These are phyloP conservation scores for Girardinichthys multiradiatus DNA, from an alignment of 2,113 vertebrate species.

Conservation along the genomic window DNA sequence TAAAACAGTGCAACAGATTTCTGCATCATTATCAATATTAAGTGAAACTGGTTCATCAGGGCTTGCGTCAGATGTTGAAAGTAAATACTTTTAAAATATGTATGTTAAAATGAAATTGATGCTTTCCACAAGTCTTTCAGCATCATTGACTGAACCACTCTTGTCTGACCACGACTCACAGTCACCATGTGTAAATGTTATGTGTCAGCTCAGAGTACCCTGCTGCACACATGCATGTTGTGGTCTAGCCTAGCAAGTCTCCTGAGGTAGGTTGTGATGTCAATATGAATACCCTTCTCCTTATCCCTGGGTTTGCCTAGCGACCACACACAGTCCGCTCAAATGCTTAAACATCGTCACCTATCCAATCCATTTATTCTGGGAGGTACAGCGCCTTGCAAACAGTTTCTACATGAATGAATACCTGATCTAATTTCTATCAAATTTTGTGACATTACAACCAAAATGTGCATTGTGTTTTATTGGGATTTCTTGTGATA, in stretches of 20 bases:
- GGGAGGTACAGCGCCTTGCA: neutral
- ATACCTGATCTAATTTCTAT: neutral
- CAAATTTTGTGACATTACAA: too few species aligned
- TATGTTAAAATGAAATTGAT: neutral
- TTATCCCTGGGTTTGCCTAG: neutral
- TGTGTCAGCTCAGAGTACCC: neutral
- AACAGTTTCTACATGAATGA: neutral
- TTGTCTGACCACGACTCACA: too few species aligned
- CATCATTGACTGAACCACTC: neutral
- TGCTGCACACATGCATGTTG: neutral
- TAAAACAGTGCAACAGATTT: neutral
- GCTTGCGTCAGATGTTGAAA: neutral
- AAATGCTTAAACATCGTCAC: conserved; percentile 4
- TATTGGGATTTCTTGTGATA: too few species aligned
- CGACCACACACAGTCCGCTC: neutral
- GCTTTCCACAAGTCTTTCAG: neutral
- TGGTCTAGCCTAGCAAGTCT: neutral
- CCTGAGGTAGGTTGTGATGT: conserved; percentile 1
- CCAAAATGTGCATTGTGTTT: too few species aligned
- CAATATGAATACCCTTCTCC: conserved; percentile 5
- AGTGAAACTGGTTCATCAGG: neutral
- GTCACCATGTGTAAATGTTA: neutral
- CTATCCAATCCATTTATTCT: neutral
- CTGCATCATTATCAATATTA: neutral
- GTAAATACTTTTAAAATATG: neutral